Conservation (phyloP, 2,113 vertebrate genomes). For the Hippocampus zosterae region DNA sequence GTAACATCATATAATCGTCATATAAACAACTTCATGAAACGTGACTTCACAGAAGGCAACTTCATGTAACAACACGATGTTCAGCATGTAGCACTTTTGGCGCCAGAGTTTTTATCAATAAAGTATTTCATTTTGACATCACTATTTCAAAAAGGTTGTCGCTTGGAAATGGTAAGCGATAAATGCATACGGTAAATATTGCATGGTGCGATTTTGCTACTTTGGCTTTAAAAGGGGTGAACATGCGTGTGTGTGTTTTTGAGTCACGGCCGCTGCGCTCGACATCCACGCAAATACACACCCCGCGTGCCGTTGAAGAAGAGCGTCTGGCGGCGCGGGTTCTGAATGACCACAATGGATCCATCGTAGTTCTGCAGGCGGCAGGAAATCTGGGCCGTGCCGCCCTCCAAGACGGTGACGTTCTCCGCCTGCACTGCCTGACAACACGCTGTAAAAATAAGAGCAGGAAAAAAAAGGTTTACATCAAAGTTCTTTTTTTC, state of each 20-base stretch:
- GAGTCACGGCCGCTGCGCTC: constrained; percentile 38
- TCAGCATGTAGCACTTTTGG: too few relatives aligned
- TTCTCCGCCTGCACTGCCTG: constrained; percentile 91
- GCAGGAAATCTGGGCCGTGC: constrained; percentile 87
- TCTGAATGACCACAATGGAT: constrained; percentile 92
- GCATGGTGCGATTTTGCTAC: too few relatives aligned
- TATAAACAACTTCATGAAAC: too few relatives aligned
- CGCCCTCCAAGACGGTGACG: constrained; percentile 85
- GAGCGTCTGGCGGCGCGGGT: constrained; percentile 85
- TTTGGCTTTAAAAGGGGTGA: too few relatives aligned
- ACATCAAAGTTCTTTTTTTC: constrained; percentile 25
- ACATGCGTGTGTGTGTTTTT: constrained; percentile 16
- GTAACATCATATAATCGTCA: too few relatives aligned
- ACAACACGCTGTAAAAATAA: constrained; percentile 55
- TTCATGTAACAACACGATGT: too few relatives aligned
- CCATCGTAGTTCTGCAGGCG: constrained; percentile 87
- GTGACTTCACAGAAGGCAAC: too few relatives aligned
- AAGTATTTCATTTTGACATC: too few relatives aligned
- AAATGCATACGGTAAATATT: too few relatives aligned
- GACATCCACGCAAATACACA: constrained; percentile 43
- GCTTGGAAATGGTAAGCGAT: too few relatives aligned
- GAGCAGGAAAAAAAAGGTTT: constrained; percentile 10
- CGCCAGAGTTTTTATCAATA: too few relatives aligned
- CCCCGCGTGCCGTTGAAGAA: constrained; percentile 91
- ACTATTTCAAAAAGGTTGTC: too few relatives aligned